Evolutionary conservation across 2,888 invertebrate species (phyloP).

Genomic region (Pyrochroa serraticornis): DNA sequence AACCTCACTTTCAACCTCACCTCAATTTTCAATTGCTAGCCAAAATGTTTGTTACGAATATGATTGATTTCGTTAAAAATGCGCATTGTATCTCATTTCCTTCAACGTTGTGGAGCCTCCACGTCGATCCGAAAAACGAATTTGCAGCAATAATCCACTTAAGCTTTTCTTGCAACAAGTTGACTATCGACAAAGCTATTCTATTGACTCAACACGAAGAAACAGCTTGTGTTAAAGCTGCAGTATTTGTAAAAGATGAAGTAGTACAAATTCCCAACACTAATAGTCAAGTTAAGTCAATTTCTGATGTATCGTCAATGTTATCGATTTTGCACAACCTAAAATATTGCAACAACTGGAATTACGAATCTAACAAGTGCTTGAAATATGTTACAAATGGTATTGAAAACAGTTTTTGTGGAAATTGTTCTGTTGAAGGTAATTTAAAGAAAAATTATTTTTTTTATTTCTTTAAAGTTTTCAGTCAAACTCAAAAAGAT

Average conservation of each 20-base stretch:
- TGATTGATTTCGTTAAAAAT: conserved; percentile 30
- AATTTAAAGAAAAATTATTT: neutral
- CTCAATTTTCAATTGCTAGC: no score
- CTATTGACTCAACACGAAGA: conserved; percentile 31
- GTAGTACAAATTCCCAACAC: conserved; percentile 36
- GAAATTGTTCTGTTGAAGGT: conserved; percentile 12
- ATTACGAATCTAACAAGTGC: conserved; percentile 5
- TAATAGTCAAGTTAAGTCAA: conserved; percentile 32
- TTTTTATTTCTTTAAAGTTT: neutral
- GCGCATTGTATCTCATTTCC: conserved; percentile 39
- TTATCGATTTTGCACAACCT: conserved; percentile 33
- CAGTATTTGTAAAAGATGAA: conserved; percentile 38
- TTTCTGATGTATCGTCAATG: conserved; percentile 37
- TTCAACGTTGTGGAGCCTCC: conserved; percentile 43
- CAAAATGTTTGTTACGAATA: conserved; percentile 4
- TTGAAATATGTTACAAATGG: conserved; percentile 1
- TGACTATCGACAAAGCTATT: conserved; percentile 41
- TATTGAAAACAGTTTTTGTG: neutral
- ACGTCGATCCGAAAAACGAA: conserved; percentile 40
- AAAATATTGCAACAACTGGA: conserved; percentile 32
- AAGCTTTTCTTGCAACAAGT: conserved; percentile 25
- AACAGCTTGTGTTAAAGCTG: conserved; percentile 31
- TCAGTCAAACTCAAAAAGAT: conserved; percentile 1
- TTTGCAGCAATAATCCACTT: conserved; percentile 41
- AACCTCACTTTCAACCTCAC: no score